A percentile compares a stretch with the other conserved stretches of the same genome.
These are phyloP conservation scores for Aphelocoma californica DNA, from an alignment of 2,797 vertebrate genomes.

Conservation along the genomic window DNA sequence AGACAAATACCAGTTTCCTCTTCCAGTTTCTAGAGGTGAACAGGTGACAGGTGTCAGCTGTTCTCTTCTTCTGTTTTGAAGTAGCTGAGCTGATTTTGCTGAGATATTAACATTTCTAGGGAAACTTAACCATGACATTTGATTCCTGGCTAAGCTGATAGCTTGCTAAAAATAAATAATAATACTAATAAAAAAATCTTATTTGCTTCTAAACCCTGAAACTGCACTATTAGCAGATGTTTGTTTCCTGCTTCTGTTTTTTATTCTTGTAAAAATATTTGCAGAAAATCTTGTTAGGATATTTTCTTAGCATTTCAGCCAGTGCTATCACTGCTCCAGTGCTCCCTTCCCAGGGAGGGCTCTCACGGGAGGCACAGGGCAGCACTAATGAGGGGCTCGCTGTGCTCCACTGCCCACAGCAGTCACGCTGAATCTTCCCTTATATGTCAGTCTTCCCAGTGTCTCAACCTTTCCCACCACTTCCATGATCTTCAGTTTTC, in stretches of 20 bases:
- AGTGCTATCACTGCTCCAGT: not conserved
- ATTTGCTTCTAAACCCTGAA: not conserved
- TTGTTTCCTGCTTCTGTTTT: not conserved
- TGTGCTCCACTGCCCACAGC: not conserved
- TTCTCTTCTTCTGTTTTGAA: not conserved
- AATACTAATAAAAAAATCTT: not conserved
- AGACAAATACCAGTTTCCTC: not conserved
- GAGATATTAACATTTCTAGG: not conserved
- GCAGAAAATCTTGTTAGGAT: not conserved
- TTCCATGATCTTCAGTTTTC: not conserved
- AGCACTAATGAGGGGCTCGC: not conserved
- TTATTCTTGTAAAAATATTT: not conserved
- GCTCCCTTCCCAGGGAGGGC: not conserved
- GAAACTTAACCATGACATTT: not conserved
- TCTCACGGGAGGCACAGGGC: not conserved
- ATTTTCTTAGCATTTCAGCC: not conserved
- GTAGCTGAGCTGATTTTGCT: not conserved
- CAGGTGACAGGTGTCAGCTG: not conserved
- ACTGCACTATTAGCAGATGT: not conserved
- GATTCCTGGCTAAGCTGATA: not conserved
- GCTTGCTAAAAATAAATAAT: not conserved
- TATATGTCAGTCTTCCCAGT: not conserved
- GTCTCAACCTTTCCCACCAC: not conserved
- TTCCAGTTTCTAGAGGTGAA: not conserved
- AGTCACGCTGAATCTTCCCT: not conserved